Evolutionary conservation across 2,113 vertebrate species (phyloP).

Genomic region (Etheostoma spectabile): DNA sequence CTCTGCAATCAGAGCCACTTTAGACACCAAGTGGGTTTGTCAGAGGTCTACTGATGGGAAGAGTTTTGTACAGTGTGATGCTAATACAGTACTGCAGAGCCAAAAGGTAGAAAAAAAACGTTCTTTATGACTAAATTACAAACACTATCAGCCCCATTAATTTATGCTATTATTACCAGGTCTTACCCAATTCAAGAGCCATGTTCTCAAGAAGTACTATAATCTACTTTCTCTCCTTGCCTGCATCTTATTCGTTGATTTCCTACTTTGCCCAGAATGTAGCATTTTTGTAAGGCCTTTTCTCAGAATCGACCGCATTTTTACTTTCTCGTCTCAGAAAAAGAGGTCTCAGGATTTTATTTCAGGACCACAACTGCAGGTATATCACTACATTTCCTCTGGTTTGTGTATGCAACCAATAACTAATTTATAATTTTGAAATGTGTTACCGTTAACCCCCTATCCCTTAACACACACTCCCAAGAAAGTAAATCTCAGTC

Average conservation of each 20-base stretch:
- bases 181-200: background rate
- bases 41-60: constrained; percentile 2
- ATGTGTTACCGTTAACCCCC: too few relatives aligned
- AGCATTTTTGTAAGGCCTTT: too few relatives aligned
- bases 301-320: too few relatives aligned
- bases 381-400: too few relatives aligned
- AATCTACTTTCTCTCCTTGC: background rate
- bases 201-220: background rate
- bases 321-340: too few relatives aligned
- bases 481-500: too few relatives aligned
- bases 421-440: too few relatives aligned
- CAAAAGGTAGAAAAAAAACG: background rate
- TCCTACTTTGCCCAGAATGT: constrained; percentile 17
- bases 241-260: background rate
- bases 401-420: too few relatives aligned
- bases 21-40: constrained; percentile 32
- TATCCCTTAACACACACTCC: too few relatives aligned
- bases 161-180: background rate
- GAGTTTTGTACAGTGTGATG: background rate
- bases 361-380: too few relatives aligned
- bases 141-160: background rate
- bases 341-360: too few relatives aligned
- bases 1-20: constrained; percentile 64
- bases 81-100: background rate
- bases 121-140: background rate